Conservation (phyloP, 2,113 vertebrate species). For the Rhinoptilus africanus region DNA sequence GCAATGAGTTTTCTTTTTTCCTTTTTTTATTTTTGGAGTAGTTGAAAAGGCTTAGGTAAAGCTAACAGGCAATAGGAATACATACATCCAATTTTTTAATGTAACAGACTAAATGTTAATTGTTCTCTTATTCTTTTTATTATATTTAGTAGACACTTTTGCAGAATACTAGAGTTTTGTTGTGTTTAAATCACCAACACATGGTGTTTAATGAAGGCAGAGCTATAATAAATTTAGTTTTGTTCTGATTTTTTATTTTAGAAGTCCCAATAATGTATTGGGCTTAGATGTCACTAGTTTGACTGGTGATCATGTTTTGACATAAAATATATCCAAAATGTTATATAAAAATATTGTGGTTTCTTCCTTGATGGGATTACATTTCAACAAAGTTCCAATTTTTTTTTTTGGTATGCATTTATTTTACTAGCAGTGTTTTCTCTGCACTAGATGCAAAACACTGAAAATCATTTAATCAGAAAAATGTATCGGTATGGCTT, state of each 20-base stretch:
- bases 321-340: constrained; percentile 56
- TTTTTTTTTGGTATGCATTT: not conserved
- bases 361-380: not conserved
- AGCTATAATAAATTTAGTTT: constrained; percentile 87
- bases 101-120: constrained; percentile 81
- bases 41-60: constrained; percentile 81
- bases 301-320: constrained; percentile 51
- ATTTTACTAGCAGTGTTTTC: constrained; percentile 44
- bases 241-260: constrained; percentile 87
- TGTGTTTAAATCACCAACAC: constrained; percentile 84
- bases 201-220: constrained; percentile 81
- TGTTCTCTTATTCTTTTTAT: constrained; percentile 82
- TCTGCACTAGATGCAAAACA: constrained; percentile 30
- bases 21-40: constrained; percentile 82
- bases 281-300: constrained; percentile 57
- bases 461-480: not conserved
- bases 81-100: constrained; percentile 80
- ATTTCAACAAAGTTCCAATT: not conserved
- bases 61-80: constrained; percentile 92
- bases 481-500: not conserved
- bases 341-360: constrained; percentile 8
- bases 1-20: constrained; percentile 63
- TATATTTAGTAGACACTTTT: constrained; percentile 89
- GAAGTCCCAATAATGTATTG: constrained; percentile 68
- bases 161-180: constrained; percentile 81